Conservation (phyloP, 2,797 vertebrate species). For the Eidolon dupreanum region DNA sequence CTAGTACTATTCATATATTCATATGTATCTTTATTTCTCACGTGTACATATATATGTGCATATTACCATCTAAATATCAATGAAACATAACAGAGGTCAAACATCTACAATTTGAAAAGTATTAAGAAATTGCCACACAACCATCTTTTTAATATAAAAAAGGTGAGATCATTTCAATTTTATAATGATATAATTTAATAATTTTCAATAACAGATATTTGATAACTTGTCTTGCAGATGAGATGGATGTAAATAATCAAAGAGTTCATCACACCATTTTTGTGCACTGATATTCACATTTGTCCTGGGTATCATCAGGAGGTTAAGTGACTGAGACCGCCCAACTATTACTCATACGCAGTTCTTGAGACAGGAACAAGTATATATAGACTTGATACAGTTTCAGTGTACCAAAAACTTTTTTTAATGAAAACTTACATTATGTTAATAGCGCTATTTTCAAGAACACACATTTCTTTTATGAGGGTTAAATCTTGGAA, state of each 20-base stretch:
- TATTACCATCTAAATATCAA: not conserved
- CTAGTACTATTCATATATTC: slow-evolving; percentile 21
- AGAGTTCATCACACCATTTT: not conserved
- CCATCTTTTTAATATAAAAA: slow-evolving; percentile 20
- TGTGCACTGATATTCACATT: not conserved
- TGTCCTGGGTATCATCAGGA: not conserved
- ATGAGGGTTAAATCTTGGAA: slow-evolving; percentile 9
- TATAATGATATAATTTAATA: not conserved
- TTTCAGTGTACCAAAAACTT: not conserved
- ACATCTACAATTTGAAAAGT: not conserved
- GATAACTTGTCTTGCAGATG: not conserved
- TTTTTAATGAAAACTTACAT: not conserved
- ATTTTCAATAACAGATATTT: not conserved
- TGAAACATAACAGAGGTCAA: not conserved
- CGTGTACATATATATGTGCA: not conserved
- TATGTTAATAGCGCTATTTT: not conserved
- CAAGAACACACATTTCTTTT: not conserved
- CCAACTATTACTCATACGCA: not conserved
- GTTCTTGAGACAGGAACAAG: not conserved
- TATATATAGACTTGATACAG: not conserved
- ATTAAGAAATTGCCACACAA: not conserved
- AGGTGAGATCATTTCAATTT: slow-evolving; percentile 53
- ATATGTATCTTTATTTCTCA: not conserved
- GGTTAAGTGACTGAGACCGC: not conserved
- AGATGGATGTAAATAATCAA: not conserved